Base-by-base conservation (phyloP, 2,797 vertebrate genomes). In the Myotis pilosus region DNA sequence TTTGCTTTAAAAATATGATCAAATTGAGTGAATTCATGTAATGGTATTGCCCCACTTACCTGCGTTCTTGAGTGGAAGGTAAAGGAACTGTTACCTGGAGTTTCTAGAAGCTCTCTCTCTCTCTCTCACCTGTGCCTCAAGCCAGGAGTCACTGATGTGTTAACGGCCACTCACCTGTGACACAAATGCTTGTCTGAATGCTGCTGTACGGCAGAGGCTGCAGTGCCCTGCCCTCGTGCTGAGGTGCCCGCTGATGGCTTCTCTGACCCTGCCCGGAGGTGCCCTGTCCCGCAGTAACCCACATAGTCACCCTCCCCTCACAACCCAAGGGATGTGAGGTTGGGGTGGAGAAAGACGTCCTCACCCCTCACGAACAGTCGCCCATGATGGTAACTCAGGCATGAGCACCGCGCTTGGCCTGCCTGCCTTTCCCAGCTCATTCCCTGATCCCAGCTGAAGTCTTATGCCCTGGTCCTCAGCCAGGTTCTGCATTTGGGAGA, bases 1-100 rank as follows among this genome's bases (percentile, higher is more conserved):
- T 8, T 87, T 74, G 23, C 72, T 91, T 66, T 57, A 75, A 85
- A 75, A 85, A 75, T 66, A 23, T 51, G n/a, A 23, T 28, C 81
- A 17, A 5, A 78, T 36, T 11, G 44, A 84, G 30, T 57, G 62
- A 11, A 79, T 82, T 83, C 60, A 53, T 33, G 5, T 28, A 49
- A 55, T n/a, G 30, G n/a, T 33, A 22, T 81, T 25, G 28, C 16
- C 83, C 44, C n/a, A 19, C 20, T 41, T 25, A 10, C 33, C 17
- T 12, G 28, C 11, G 2, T 55, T 30, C 38, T 38, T 15, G 75
- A 72, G 60, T n/a, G n/a, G 74, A 57, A 81, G 22, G 15, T 44
- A 78, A 95, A 87, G 72, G 68, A 60, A 36, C 57, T 76, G 83
- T 20, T 57, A 44, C 9, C n/a, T 30, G 55, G 55, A 88, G 12